phyloP scores from a whole-genome alignment of 2,797 vertebrate genomes.

The Liasis olivaceus region DNA sequence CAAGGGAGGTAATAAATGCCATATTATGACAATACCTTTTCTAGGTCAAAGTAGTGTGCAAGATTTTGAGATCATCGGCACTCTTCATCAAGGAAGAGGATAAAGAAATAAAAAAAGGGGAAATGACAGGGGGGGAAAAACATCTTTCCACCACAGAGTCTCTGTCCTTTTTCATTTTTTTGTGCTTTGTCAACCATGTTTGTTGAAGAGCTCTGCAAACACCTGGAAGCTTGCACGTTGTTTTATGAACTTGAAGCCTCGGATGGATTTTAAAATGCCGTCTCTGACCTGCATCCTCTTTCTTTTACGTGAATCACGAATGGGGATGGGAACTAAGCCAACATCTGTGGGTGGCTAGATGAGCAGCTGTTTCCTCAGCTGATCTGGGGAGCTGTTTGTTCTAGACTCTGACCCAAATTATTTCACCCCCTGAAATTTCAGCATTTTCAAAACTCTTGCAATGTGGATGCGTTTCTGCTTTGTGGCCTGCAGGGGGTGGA shows the following conservation, averaged over 20 bases:
- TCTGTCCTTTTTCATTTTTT: background rate
- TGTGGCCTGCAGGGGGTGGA: background rate
- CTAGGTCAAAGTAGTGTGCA: background rate
- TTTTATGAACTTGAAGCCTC: too few species aligned
- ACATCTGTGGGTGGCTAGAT: too few species aligned
- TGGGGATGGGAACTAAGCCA: too few species aligned
- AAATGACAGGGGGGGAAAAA: background rate
- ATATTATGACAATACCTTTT: background rate
- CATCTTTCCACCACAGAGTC: background rate
- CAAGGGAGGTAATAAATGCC: background rate
- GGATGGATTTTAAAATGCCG: too few species aligned
- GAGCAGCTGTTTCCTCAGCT: background rate
- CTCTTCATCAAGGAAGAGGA: background rate
- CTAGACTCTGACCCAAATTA: background rate
- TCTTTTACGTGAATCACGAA: too few species aligned
- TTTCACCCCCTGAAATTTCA: background rate
- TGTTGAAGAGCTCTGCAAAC: too few species aligned
- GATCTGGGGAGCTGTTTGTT: background rate
- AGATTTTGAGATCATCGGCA: background rate
- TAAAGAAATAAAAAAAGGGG: background rate
- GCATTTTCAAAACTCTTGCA: background rate
- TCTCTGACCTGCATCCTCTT: too few species aligned
- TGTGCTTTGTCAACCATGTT: too few species aligned
- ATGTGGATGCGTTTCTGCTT: background rate
- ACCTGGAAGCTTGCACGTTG: too few species aligned